Percentiles rank a stretch among this genome's conserved stretches.
Evolutionary conservation across 2,113 vertebrate genomes (phyloP).

Genomic region (Stigmatopora nigra): DNA sequence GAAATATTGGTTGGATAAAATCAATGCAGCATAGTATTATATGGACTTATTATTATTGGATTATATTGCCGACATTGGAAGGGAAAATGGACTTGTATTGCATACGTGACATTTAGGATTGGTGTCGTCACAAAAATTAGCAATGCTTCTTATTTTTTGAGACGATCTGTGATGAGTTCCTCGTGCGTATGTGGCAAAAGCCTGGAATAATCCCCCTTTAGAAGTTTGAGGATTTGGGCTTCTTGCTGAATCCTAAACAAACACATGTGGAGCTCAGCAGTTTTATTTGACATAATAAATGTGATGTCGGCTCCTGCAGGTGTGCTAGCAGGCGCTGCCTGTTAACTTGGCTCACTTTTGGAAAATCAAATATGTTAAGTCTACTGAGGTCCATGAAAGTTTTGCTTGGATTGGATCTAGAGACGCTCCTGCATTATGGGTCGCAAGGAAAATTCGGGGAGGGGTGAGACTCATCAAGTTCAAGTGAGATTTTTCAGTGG

Average conservation of each 20-base stretch:
- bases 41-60: too few relatives aligned
- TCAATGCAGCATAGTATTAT: too few relatives aligned
- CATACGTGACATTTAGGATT: not conserved
- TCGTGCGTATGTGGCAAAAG: conserved; percentile 45
- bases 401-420: conserved; percentile 16
- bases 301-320: conserved; percentile 32
- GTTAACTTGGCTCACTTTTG: conserved; percentile 1
- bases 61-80: too few relatives aligned
- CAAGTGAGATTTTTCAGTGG: conserved; percentile 6
- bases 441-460: conserved; percentile 45
- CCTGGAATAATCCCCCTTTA: conserved; percentile 22
- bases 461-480: conserved; percentile 44
- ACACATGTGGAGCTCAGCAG: conserved; percentile 28
- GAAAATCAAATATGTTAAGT: not conserved
- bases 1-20: too few relatives aligned
- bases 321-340: conserved; percentile 12
- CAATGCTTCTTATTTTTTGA: conserved; percentile 15
- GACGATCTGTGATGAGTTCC: conserved; percentile 31
- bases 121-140: conserved; percentile 2
- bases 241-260: conserved; percentile 33
- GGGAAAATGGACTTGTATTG: too few relatives aligned
- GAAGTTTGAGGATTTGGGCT: conserved; percentile 37
- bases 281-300: conserved; percentile 28
- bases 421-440: conserved; percentile 31
- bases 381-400: not conserved